Conservation (phyloP, 2,113 vertebrate species). For the Chiloscyllium plagiosum region DNA sequence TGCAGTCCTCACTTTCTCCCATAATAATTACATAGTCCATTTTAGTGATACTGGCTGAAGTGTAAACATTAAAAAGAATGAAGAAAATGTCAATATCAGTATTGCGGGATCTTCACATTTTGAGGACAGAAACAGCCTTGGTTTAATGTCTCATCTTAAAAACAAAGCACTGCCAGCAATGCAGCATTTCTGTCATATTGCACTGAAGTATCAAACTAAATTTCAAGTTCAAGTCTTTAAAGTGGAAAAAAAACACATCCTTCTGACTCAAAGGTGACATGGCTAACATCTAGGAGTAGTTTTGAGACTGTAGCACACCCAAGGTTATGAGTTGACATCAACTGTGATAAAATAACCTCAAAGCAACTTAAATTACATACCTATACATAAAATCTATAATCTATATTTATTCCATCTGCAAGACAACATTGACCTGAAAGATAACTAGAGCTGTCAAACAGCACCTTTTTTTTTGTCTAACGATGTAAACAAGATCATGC, state of each 20-base stretch:
- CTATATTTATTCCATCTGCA: not conserved
- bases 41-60: not conserved
- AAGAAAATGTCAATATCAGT: too few species aligned
- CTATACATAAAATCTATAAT: not conserved
- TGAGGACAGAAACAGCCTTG: not conserved
- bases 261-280: not conserved
- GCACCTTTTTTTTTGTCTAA: not conserved
- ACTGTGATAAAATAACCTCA: not conserved
- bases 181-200: not conserved
- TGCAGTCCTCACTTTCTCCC: too few species aligned
- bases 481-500: not conserved
- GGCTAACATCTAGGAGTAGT: not conserved
- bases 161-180: not conserved
- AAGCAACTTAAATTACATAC: not conserved
- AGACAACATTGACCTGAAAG: not conserved
- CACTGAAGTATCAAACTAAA: not conserved
- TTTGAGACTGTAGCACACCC: not conserved
- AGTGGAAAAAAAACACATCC: slow-evolving; percentile 1
- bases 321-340: not conserved
- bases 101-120: not conserved
- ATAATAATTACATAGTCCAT: not conserved
- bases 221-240: not conserved
- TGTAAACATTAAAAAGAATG: not conserved
- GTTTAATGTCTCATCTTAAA: not conserved
- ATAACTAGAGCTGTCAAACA: not conserved